Percentiles rank a stretch among this genome's conserved stretches.
These are phyloP conservation scores for Troilus luridus DNA, from an alignment of 2,888 invertebrate species.

Conservation along the genomic window DNA sequence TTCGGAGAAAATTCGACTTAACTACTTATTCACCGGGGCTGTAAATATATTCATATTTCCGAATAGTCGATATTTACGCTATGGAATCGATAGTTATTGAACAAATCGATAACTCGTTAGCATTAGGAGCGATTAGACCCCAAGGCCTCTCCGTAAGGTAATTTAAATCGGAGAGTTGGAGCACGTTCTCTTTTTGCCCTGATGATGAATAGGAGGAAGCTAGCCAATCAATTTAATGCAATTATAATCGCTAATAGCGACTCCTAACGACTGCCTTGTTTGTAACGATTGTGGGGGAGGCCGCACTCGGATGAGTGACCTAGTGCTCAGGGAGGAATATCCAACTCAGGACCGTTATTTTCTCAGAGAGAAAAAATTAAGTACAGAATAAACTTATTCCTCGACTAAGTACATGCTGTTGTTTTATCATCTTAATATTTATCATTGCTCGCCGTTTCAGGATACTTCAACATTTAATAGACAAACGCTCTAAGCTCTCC, in stretches of 20 bases:
- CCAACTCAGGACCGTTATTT: too few species aligned
- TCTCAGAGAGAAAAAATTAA: too few species aligned
- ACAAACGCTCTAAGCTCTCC: too few species aligned
- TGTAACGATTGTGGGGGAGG: neutral
- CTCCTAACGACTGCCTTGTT: neutral
- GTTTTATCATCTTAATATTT: too few species aligned
- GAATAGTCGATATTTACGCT: neutral
- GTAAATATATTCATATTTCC: too few species aligned
- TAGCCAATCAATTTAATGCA: conserved; percentile 7
- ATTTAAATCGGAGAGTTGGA: neutral
- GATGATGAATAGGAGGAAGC: neutral
- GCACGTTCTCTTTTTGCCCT: neutral
- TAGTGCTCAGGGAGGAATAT: neutral
- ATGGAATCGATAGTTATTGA: neutral
- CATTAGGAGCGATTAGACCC: neutral
- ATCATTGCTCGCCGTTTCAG: too few species aligned
- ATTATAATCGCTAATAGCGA: conserved; percentile 13
- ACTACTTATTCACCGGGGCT: too few species aligned
- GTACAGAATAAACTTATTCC: too few species aligned
- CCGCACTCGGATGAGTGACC: neutral
- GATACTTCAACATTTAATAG: too few species aligned
- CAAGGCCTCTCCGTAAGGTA: neutral
- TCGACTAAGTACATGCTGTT: too few species aligned
- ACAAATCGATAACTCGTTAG: conserved; percentile 4
- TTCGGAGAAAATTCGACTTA: too few species aligned